These are phyloP conservation scores for Apteryx mantelli DNA, from an alignment of 2,113 vertebrate genomes.

Conservation along the genomic window DNA sequence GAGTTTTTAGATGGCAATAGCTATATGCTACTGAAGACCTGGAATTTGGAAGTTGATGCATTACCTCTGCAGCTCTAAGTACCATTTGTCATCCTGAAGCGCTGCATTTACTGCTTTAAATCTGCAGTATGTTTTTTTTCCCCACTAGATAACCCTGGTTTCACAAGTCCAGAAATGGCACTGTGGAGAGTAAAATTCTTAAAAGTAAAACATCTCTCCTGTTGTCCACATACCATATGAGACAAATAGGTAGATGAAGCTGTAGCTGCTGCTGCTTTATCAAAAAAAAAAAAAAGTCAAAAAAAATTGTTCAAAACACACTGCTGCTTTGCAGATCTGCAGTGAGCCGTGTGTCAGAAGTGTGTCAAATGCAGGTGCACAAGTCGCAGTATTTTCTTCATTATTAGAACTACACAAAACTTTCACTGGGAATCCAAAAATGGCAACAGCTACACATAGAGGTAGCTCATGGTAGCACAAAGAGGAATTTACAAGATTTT, in stretches of 20 bases:
- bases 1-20: background rate
- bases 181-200: background rate
- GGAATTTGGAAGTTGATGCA: background rate
- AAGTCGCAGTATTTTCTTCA: background rate
- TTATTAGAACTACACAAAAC: background rate
- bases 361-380: background rate
- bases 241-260: background rate
- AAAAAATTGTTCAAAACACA: background rate
- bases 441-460: constrained; percentile 11
- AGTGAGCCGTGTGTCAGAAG: accelerated
- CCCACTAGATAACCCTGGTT: background rate
- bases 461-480: background rate
- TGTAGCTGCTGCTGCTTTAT: background rate
- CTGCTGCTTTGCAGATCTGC: background rate
- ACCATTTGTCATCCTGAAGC: background rate
- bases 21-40: background rate
- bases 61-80: background rate
- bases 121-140: background rate
- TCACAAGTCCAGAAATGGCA: background rate
- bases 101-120: background rate
- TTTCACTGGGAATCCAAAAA: background rate
- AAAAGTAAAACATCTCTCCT: background rate
- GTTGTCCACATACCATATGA: background rate
- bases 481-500: background rate
- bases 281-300: background rate